phyloP scores from a whole-genome alignment of 1,140 invertebrate species.

The Hetaerina americana region DNA sequence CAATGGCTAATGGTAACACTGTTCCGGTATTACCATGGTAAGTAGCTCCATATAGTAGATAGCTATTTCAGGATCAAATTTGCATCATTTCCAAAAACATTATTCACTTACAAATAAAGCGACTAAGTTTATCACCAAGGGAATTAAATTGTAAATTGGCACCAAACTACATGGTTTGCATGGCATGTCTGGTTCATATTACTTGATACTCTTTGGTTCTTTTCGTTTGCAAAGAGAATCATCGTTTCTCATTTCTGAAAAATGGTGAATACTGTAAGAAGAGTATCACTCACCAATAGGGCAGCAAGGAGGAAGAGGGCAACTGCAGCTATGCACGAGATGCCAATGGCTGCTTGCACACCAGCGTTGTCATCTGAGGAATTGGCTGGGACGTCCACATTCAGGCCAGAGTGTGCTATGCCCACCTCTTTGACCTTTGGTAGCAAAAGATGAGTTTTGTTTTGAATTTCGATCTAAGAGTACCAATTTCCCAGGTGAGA shows the following conservation, averaged over 20 bases:
- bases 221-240: too few relatives aligned
- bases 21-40: slow-evolving; percentile 9
- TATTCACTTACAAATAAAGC: too few relatives aligned
- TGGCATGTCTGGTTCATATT: too few relatives aligned
- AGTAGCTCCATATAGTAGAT: slow-evolving; percentile 12
- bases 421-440: background rate
- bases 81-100: too few relatives aligned
- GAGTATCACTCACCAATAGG: slow-evolving; percentile 44
- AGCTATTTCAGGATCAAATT: too few relatives aligned
- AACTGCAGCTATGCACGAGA: slow-evolving; percentile 36
- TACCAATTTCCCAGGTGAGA: too few relatives aligned
- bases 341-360: slow-evolving; percentile 35
- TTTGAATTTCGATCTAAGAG: too few relatives aligned
- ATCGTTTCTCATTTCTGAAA: too few relatives aligned
- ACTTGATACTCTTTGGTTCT: too few relatives aligned
- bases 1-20: too few relatives aligned
- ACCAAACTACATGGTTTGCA: too few relatives aligned
- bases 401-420: background rate
- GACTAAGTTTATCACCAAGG: slow-evolving; percentile 10
- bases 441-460: background rate
- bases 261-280: too few relatives aligned
- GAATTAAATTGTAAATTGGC: slow-evolving; percentile 1
- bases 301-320: slow-evolving; percentile 46
- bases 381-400: background rate
- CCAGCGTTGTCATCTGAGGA: slow-evolving; percentile 13